These are phyloP conservation scores for Oreonectes daqikongensis DNA, from an alignment of 2,797 vertebrate species.

Conservation along the genomic window DNA sequence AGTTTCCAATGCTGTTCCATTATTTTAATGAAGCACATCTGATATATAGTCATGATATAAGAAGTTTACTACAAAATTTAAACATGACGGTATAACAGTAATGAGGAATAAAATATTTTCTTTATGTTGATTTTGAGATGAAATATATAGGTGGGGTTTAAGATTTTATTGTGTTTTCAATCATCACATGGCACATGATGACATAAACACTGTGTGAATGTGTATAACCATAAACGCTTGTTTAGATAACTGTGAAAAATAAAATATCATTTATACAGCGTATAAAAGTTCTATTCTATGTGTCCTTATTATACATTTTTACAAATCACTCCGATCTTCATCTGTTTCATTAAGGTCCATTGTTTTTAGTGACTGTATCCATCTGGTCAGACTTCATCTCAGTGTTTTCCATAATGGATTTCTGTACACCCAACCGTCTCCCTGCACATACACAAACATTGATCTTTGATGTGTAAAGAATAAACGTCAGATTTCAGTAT, in stretches of 20 bases:
- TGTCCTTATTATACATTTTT: not conserved
- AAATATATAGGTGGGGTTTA: not conserved
- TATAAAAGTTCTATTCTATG: slow-evolving; percentile 24
- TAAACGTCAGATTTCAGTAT: no score
- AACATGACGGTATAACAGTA: no score
- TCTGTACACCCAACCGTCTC: slow-evolving; percentile 88
- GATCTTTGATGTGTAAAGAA: no score
- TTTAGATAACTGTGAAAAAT: slow-evolving; percentile 28
- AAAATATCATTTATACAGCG: not conserved
- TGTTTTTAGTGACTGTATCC: slow-evolving; percentile 28
- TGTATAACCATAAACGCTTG: not conserved
- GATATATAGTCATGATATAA: no score
- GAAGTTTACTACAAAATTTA: no score
- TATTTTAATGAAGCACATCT: not conserved
- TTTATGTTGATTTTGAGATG: not conserved
- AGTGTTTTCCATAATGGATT: slow-evolving; percentile 88
- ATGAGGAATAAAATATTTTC: no score
- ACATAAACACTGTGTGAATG: not conserved
- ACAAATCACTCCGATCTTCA: not conserved
- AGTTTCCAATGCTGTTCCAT: not conserved
- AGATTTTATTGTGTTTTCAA: not conserved
- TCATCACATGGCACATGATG: slow-evolving; percentile 2
- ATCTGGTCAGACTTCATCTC: slow-evolving; percentile 39
- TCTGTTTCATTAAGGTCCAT: not conserved
- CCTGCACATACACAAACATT: slow-evolving; percentile 69